Evolutionary conservation across 2,888 invertebrate species (phyloP).

Genomic region (Leptarthrus brevirostris): DNA sequence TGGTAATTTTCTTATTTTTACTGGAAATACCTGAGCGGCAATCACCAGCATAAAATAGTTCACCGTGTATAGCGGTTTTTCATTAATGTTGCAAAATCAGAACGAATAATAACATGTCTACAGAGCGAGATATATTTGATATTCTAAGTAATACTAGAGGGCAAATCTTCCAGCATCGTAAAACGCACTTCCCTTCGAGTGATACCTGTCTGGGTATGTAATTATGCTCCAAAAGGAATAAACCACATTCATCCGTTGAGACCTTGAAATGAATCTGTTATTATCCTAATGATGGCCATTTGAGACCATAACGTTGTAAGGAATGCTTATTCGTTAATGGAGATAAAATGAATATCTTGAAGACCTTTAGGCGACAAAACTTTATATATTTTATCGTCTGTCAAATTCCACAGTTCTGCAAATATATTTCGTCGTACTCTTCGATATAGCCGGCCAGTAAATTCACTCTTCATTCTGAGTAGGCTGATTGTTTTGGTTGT

Average conservation of each 20-base stretch:
- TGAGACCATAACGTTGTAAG: too few relatives aligned
- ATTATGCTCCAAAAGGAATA: conserved; percentile 32
- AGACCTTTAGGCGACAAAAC: conserved; percentile 48
- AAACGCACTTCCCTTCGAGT: not conserved
- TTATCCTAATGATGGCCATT: conserved; percentile 54
- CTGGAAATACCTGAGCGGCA: too few relatives aligned
- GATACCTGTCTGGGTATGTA: not conserved
- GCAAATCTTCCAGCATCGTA: not conserved
- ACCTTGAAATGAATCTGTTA: conserved; percentile 53
- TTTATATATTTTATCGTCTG: conserved; percentile 32
- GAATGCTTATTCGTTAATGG: conserved; percentile 45
- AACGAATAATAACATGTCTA: not conserved
- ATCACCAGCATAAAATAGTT: too few relatives aligned
- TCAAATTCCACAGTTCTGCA: conserved; percentile 8
- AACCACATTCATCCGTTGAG: conserved; percentile 24
- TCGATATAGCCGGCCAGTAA: too few relatives aligned
- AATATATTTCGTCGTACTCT: too few relatives aligned
- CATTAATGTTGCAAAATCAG: not conserved
- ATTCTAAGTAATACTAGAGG: conserved; percentile 1
- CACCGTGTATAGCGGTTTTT: not conserved
- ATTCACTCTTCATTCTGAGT: too few relatives aligned
- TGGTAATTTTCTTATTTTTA: not conserved
- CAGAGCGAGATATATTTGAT: not conserved
- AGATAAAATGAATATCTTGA: conserved; percentile 52
- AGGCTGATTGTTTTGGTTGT: too few relatives aligned